phyloP scores from a whole-genome alignment of 2,113 vertebrate species.

The Cyanocitta stelleri region DNA sequence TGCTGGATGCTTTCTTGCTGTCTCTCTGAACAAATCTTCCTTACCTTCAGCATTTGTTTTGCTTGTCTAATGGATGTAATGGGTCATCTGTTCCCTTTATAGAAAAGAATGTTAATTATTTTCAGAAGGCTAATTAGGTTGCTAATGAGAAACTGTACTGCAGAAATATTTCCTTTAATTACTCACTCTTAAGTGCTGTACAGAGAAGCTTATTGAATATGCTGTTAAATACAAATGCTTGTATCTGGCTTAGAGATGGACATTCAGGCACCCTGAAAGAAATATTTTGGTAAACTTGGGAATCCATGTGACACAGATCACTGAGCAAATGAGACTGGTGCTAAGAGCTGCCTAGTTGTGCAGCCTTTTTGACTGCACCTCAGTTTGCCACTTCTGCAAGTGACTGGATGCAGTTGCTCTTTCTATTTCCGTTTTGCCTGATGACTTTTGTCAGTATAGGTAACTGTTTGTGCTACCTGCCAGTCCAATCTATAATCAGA shows the following conservation, averaged over 20 bases:
- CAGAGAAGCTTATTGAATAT: slow-evolving; percentile 42
- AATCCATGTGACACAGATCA: neutral
- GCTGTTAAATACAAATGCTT: slow-evolving; percentile 22
- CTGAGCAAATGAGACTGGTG: neutral
- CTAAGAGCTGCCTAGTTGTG: neutral
- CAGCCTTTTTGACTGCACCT: neutral
- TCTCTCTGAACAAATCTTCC: neutral
- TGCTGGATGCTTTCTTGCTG: neutral
- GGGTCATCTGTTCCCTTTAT: slow-evolving; percentile 63
- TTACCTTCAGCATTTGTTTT: slow-evolving; percentile 23
- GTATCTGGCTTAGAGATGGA: neutral
- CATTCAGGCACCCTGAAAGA: neutral
- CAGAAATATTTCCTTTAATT: slow-evolving; percentile 71
- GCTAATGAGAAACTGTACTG: slow-evolving; percentile 64
- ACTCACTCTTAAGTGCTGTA: slow-evolving; percentile 62
- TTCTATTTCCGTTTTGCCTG: neutral
- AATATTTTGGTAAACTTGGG: neutral
- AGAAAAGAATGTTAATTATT: slow-evolving; percentile 75
- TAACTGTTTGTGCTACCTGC: neutral
- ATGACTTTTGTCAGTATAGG: neutral
- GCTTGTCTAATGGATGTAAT: slow-evolving; percentile 56
- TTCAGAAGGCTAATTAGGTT: slow-evolving; percentile 71
- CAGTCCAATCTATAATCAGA: neutral
- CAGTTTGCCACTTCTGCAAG: neutral
- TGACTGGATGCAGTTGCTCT: neutral